Percentiles rank a stretch among this genome's conserved stretches.
phyloP scores from a whole-genome alignment of 2,113 vertebrate genomes.

The Heliornis fulica region DNA sequence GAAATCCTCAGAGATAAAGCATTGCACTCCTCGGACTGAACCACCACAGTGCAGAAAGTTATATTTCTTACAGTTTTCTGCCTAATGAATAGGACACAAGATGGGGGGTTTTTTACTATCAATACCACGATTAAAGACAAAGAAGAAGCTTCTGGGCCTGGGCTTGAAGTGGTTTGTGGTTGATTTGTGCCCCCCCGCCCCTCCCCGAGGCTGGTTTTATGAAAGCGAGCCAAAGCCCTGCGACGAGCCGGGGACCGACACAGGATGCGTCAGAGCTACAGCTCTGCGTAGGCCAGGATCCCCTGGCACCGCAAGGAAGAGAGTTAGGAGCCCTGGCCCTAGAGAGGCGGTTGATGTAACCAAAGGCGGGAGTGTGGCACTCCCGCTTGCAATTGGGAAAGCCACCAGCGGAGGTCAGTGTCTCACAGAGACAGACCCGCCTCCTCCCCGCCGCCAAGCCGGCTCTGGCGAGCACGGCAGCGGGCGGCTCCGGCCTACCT shows the following conservation, averaged over 20 bases:
- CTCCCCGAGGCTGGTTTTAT: not conserved
- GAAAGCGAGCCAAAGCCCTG: not conserved
- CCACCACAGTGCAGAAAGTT: not conserved
- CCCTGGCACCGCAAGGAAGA: not conserved
- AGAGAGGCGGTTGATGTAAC: not conserved
- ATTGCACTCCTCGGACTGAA: not conserved
- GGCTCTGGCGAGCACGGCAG: fast-evolving
- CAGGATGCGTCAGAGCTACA: not conserved
- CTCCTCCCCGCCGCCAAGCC: fast-evolving
- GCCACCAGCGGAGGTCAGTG: conserved; percentile 40
- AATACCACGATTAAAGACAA: not conserved
- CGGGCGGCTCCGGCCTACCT: fast-evolving
- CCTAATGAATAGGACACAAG: not conserved
- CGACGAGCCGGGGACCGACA: not conserved
- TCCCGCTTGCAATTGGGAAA: not conserved
- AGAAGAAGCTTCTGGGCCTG: not conserved
- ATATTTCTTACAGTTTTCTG: not conserved
- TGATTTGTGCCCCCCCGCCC: too few species aligned
- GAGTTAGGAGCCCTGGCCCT: not conserved
- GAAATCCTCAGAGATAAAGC: not conserved
- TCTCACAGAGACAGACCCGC: not conserved
- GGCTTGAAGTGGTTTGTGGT: not conserved
- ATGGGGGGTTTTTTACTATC: not conserved
- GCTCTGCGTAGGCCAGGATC: not conserved
- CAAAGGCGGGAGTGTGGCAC: not conserved